These are phyloP conservation scores for Phocides pigmalion DNA, from an alignment of 1,140 invertebrate genomes.

Conservation along the genomic window DNA sequence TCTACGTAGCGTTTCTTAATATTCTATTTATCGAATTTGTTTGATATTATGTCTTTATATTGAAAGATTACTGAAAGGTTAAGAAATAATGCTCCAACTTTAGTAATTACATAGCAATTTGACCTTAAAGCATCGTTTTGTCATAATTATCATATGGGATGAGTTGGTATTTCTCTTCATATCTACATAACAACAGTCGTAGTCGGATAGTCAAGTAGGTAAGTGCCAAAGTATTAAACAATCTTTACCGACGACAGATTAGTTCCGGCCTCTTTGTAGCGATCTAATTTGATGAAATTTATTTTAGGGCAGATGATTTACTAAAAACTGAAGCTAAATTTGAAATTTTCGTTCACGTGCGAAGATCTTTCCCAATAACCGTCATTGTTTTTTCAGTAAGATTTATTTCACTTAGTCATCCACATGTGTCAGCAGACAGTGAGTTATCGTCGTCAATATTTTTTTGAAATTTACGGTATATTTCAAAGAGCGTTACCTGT, in stretches of 20 bases:
- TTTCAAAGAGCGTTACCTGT: slow-evolving; percentile 53
- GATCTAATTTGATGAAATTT: neutral
- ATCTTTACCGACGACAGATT: neutral
- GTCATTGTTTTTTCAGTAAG: slow-evolving; percentile 28
- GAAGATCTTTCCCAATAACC: slow-evolving; percentile 7
- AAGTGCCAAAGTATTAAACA: neutral
- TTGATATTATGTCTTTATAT: too few relatives aligned
- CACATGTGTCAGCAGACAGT: slow-evolving; percentile 49
- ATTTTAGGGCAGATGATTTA: slow-evolving; percentile 1
- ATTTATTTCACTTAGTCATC: slow-evolving; percentile 41
- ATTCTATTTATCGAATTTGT: too few relatives aligned
- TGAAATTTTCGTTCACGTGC: slow-evolving; percentile 4
- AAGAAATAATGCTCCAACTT: too few relatives aligned
- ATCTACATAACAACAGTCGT: too few relatives aligned
- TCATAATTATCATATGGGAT: too few relatives aligned
- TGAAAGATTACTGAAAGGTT: too few relatives aligned
- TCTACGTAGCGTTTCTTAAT: too few relatives aligned
- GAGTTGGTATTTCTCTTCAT: too few relatives aligned
- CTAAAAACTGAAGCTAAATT: slow-evolving; percentile 5
- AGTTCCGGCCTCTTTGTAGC: neutral
- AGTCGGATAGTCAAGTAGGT: too few relatives aligned
- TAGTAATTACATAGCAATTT: too few relatives aligned
- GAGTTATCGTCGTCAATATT: slow-evolving; percentile 59
- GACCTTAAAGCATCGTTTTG: too few relatives aligned
- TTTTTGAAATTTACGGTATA: slow-evolving; percentile 50